Evolutionary conservation across 92 coral and sea anemone species (phyloP).

Genomic region (Chrysogorgia sp.): DNA sequence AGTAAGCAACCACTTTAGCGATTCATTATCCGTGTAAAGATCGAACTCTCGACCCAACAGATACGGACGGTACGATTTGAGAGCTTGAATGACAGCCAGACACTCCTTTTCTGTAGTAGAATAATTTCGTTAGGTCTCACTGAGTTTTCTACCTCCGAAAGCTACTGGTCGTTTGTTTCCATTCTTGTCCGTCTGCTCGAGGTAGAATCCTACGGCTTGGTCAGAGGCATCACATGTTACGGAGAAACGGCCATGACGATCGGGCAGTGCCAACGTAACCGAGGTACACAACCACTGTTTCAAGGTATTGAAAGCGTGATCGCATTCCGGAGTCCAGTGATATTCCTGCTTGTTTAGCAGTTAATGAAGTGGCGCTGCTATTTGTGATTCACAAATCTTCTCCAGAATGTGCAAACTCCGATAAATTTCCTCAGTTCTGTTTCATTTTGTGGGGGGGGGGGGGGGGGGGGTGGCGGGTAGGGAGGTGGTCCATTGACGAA

Average conservation of each 20-base stretch:
- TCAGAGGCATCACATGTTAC: conserved; percentile 59
- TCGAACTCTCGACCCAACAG: conserved; percentile 56
- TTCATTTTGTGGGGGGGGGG: no score
- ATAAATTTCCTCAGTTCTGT: no score
- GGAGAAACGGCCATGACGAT: conserved; percentile 52
- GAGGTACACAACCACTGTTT: conserved; percentile 51
- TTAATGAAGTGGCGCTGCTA: conserved; percentile 55
- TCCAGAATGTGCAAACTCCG: conserved; percentile 65
- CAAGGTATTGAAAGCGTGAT: conserved; percentile 47
- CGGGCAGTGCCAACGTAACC: conserved; percentile 49
- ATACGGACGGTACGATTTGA: conserved; percentile 56
- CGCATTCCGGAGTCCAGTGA: conserved; percentile 56
- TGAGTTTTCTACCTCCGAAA: conserved; percentile 46
- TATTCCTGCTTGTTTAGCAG: conserved; percentile 57
- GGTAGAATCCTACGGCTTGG: conserved; percentile 53
- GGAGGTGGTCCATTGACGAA: conserved; percentile 49
- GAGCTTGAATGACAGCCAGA: conserved; percentile 55
- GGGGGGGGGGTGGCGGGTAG: no score
- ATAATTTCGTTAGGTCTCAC: conserved; percentile 54
- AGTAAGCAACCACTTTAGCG: conserved; percentile 50
- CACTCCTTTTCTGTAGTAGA: conserved; percentile 65
- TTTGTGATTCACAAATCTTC: conserved; percentile 58
- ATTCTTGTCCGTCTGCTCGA: conserved; percentile 52
- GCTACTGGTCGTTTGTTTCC: conserved; percentile 46
- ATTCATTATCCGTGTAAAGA: conserved; percentile 55